A percentile compares a stretch with the other conserved stretches of the same genome.
Evolutionary conservation across 1,140 invertebrate genomes (phyloP).

Genomic region (Ips typographus): DNA sequence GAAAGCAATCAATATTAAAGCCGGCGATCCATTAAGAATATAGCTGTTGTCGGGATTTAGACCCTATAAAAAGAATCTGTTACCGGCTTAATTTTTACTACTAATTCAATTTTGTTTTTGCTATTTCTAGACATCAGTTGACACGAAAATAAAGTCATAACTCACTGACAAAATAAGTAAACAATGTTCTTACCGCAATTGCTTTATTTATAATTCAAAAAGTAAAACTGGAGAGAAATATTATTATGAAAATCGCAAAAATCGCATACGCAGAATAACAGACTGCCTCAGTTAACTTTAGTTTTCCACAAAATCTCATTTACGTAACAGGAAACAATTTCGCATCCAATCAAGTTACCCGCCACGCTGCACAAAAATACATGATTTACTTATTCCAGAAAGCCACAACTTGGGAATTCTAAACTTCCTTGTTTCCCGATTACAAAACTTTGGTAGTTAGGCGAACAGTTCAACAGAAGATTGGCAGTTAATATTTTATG

Average conservation of each 20-base stretch:
- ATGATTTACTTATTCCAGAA: constrained; percentile 19
- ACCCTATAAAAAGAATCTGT: too few relatives aligned
- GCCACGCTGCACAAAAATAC: constrained; percentile 18
- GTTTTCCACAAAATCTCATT: too few relatives aligned
- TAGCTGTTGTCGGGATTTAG: too few relatives aligned
- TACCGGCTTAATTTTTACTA: too few relatives aligned
- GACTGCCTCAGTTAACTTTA: neutral
- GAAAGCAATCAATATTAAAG: constrained; percentile 22
- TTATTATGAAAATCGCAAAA: too few relatives aligned
- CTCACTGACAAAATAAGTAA: neutral
- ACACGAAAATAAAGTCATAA: neutral
- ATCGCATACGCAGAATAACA: too few relatives aligned
- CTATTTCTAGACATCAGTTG: too few relatives aligned
- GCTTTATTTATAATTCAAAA: neutral
- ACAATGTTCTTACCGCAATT: neutral
- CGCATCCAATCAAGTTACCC: constrained; percentile 6
- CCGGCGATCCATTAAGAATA: constrained; percentile 3
- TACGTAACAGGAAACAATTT: neutral
- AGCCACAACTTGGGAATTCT: constrained; percentile 22
- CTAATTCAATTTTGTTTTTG: too few relatives aligned
- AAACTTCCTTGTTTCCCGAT: constrained; percentile 30
- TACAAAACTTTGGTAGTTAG: constrained; percentile 32
- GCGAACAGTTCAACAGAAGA: constrained; percentile 23
- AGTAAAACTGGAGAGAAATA: too few relatives aligned
- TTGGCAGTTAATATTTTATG: constrained; percentile 36